These are phyloP conservation scores for Geococcyx californianus DNA, from an alignment of 2,113 vertebrate species.

Conservation along the genomic window DNA sequence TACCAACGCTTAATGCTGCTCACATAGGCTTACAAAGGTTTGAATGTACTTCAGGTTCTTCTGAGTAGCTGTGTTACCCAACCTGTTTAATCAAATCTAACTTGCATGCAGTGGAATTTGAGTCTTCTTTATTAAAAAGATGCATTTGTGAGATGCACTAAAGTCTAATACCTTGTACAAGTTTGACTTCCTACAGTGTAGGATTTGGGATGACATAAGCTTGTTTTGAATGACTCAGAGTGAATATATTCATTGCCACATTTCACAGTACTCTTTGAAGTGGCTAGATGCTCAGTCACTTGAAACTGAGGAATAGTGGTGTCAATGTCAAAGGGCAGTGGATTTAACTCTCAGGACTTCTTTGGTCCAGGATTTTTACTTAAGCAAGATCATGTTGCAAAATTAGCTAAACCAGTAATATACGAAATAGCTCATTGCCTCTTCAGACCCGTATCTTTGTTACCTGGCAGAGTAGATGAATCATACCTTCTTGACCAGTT, in stretches of 20 bases:
- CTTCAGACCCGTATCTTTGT: not conserved
- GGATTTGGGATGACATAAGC: not conserved
- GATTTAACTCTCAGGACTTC: not conserved
- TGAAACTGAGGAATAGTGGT: not conserved
- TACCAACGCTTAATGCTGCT: not conserved
- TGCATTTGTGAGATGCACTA: not conserved
- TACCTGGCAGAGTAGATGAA: not conserved
- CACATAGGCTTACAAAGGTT: not conserved
- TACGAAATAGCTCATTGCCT: not conserved
- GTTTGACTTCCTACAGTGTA: not conserved
- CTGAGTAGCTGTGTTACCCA: not conserved
- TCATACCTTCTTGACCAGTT: not conserved
- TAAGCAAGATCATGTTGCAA: not conserved
- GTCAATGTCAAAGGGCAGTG: not conserved
- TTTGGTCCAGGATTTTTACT: not conserved
- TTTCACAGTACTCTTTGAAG: not conserved
- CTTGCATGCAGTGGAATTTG: not conserved
- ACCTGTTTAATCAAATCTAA: not conserved
- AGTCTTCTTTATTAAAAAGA: not conserved
- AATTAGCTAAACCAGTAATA: not conserved
- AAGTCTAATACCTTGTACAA: not conserved
- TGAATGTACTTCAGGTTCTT: not conserved
- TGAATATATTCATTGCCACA: not conserved
- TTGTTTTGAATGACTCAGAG: not conserved
- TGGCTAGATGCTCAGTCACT: not conserved